Evolutionary conservation across 2,113 vertebrate genomes (phyloP).

Genomic region (Cephalopterus ornatus): DNA sequence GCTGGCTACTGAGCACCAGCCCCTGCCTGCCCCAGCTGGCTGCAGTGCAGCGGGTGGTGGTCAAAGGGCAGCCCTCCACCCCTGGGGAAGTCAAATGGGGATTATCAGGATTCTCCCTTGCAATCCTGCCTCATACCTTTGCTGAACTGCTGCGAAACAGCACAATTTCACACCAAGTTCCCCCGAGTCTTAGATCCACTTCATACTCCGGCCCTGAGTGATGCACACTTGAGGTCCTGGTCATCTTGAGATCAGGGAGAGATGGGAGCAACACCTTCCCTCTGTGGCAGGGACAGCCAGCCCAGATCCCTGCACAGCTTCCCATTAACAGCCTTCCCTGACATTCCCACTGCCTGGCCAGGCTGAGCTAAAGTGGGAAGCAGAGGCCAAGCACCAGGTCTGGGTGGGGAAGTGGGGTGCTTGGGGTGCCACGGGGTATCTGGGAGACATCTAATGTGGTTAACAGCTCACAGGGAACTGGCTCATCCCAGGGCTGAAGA

Average conservation of each 20-base stretch:
- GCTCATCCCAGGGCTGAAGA: not conserved
- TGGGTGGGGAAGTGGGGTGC: accelerated
- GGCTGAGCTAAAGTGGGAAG: not conserved
- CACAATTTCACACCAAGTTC: not conserved
- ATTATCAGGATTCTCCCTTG: not conserved
- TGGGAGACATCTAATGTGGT: not conserved
- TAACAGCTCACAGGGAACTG: not conserved
- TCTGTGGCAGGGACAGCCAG: not conserved
- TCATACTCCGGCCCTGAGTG: not conserved
- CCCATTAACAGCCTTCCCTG: not conserved
- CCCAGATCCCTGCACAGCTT: not conserved
- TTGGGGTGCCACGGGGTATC: not conserved
- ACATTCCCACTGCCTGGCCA: not conserved
- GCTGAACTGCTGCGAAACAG: not conserved
- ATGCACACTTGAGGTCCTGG: not conserved
- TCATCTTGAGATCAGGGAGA: not conserved
- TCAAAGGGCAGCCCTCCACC: not conserved
- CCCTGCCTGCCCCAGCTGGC: not conserved
- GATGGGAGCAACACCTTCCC: not conserved
- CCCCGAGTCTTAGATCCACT: not conserved
- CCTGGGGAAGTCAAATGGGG: not conserved
- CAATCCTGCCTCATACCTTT: not conserved
- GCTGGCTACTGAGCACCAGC: not conserved
- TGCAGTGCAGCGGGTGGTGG: accelerated
- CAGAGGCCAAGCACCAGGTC: not conserved